phyloP scores from a whole-genome alignment of 2,888 invertebrate species.

The Bellardia pandia region DNA sequence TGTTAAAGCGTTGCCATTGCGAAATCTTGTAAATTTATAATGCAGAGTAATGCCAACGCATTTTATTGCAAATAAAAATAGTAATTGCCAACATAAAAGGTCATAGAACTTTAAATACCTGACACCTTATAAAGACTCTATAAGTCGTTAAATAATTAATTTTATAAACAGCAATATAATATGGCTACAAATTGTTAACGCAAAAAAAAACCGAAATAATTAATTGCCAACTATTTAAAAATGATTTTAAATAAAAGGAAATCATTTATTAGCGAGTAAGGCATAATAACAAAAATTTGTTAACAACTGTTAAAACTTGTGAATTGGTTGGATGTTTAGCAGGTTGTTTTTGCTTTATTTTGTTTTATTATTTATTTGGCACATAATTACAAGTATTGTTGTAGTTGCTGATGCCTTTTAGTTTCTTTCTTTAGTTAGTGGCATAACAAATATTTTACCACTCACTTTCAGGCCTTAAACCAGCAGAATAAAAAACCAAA shows the following conservation, averaged over 20 bases:
- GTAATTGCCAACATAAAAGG: background rate
- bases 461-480: conserved; percentile 69
- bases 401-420: background rate
- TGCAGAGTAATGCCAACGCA: conserved; percentile 56
- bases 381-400: conserved; percentile 28
- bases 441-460: conserved; percentile 67
- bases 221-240: conserved; percentile 41
- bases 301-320: conserved; percentile 30
- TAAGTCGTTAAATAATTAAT: conserved; percentile 31
- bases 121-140: background rate
- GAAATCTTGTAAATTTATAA: conserved; percentile 33
- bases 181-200: conserved; percentile 37
- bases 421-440: background rate
- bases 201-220: conserved; percentile 13
- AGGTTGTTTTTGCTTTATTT: background rate
- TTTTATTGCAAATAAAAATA: conserved; percentile 12
- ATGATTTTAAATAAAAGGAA: conserved; percentile 50
- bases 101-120: conserved; percentile 22
- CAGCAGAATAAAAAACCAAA: background rate
- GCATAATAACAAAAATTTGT: conserved; percentile 28
- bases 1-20: conserved; percentile 18
- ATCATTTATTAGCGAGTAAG: conserved; percentile 53
- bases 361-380: conserved; percentile 53
- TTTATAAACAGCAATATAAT: background rate
- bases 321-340: conserved; percentile 54